These are phyloP conservation scores for Laticauda colubrina DNA, from an alignment of 2,113 vertebrate species.

Conservation along the genomic window DNA sequence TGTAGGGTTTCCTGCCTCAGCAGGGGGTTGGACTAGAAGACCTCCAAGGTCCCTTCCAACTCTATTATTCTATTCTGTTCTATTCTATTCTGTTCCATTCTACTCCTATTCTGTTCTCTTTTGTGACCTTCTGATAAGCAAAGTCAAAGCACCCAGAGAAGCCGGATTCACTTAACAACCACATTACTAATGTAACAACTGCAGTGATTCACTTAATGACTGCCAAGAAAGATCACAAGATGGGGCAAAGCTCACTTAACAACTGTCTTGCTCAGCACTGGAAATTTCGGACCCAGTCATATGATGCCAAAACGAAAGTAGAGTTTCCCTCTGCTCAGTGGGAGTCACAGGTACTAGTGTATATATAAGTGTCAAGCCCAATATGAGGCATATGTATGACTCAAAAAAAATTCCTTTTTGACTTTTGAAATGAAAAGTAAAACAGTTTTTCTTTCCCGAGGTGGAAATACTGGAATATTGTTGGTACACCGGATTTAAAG, in stretches of 20 bases:
- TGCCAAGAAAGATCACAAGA: not conserved
- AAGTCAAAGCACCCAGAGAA: not conserved
- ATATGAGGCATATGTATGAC: not conserved
- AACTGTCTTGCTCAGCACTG: not conserved
- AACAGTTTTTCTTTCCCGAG: not conserved
- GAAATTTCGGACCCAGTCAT: not conserved
- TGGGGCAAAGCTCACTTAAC: not conserved
- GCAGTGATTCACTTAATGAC: not conserved
- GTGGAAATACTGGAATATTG: not conserved
- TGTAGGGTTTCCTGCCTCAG: too few relatives aligned
- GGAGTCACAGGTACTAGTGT: not conserved
- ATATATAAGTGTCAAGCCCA: not conserved
- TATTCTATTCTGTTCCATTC: too few relatives aligned
- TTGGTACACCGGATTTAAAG: not conserved
- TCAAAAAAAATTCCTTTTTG: not conserved
- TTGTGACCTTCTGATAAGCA: not conserved
- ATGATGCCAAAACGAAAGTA: not conserved
- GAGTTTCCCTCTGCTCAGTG: not conserved
- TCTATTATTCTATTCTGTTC: too few relatives aligned
- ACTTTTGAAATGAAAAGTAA: constrained; percentile 1
- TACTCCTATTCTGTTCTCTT: not conserved
- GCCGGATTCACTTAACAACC: not conserved
- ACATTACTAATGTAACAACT: not conserved
- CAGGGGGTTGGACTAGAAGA: too few relatives aligned
- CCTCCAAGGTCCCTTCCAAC: too few relatives aligned